Percentiles rank a stretch among this genome's conserved stretches.
Evolutionary conservation across 1,140 invertebrate species (phyloP).

Genomic region (Cydia amplana): DNA sequence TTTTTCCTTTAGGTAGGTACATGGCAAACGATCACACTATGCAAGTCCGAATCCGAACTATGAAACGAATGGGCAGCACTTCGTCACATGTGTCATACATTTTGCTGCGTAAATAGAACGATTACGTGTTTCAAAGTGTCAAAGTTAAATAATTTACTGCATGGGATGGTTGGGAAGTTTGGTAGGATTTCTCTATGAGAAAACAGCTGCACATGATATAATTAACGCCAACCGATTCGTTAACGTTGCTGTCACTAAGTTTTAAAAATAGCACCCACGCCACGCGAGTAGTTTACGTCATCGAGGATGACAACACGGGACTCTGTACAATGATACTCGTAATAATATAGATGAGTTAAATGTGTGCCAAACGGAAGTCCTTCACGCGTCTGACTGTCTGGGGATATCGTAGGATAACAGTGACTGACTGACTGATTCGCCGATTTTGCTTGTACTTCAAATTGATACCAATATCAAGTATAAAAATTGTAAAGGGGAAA

Average conservation of each 20-base stretch:
- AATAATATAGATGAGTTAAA: not conserved
- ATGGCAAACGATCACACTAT: too few relatives aligned
- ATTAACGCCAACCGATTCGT: not conserved
- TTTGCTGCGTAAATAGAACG: not conserved
- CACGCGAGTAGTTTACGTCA: not conserved
- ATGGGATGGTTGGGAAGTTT: not conserved
- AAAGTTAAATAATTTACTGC: not conserved
- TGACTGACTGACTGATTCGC: too few relatives aligned
- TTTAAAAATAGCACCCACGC: slow-evolving; percentile 1
- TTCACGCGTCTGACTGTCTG: slow-evolving; percentile 5
- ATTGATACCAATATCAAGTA: too few relatives aligned
- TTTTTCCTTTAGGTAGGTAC: too few relatives aligned
- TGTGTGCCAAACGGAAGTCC: slow-evolving; percentile 10
- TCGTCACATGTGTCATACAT: not conserved
- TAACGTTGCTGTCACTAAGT: not conserved
- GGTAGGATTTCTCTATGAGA: not conserved
- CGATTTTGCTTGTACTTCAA: too few relatives aligned
- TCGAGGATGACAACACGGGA: not conserved
- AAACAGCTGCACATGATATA: not conserved
- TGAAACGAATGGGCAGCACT: not conserved
- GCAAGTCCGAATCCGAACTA: too few relatives aligned
- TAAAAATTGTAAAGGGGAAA: too few relatives aligned
- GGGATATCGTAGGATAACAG: not conserved
- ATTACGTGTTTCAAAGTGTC: not conserved
- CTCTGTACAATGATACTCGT: not conserved